Conservation (phyloP, 2,888 invertebrate species). For the Tachystola acroxantha region DNA sequence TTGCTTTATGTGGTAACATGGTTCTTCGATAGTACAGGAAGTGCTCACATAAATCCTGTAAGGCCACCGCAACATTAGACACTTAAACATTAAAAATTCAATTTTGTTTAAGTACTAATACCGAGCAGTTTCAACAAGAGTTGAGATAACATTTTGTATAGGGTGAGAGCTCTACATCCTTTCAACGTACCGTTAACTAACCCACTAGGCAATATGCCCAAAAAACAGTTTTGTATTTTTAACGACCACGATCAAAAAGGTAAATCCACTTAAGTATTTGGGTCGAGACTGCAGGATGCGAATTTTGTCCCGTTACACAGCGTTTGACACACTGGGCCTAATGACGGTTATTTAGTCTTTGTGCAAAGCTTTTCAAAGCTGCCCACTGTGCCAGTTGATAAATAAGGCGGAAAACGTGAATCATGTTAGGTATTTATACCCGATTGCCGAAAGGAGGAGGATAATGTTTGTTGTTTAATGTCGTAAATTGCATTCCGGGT, state of each 20-base stretch:
- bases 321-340: conserved; percentile 25
- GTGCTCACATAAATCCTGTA: too few species aligned
- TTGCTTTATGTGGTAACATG: too few species aligned
- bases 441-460: too few species aligned
- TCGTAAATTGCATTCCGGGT: too few species aligned
- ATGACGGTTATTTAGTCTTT: conserved; percentile 15
- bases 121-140: too few species aligned
- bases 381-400: conserved; percentile 3
- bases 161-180: too few species aligned
- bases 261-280: conserved; percentile 9
- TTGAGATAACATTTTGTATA: too few species aligned
- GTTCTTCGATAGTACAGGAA: too few species aligned
- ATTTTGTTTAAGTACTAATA: too few species aligned
- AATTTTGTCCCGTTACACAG: conserved; percentile 16
- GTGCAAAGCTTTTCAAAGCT: not conserved
- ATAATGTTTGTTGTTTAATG: too few species aligned
- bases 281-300: conserved; percentile 15
- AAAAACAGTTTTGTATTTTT: conserved; percentile 5
- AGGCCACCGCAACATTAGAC: too few species aligned
- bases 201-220: not conserved
- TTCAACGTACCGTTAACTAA: not conserved
- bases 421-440: not conserved
- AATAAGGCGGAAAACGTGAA: conserved; percentile 1
- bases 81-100: too few species aligned
- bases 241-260: conserved; percentile 13